Evolutionary conservation across 2,888 invertebrate genomes (phyloP), one percentile per base, ranked within the genome.

Genomic region (Ptilodon capucinus): DNA sequence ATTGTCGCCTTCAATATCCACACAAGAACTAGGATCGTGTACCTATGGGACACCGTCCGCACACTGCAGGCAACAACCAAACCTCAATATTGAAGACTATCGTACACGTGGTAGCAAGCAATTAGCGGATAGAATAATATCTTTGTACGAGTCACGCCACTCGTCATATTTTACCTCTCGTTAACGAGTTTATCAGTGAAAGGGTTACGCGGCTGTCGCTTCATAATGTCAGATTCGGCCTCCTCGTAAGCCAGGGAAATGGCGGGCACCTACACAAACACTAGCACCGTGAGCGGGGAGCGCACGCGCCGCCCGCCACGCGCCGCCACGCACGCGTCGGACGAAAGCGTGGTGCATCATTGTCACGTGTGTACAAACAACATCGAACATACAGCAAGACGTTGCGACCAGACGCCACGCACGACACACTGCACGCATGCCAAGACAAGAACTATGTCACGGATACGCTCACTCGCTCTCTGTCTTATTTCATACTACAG

Each of bases 221-320:
- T 98, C 98, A 98, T 98, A 92, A 98, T 98, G 95, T 98, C 98
- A 92, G 97, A 97, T 94, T 98, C 98, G 91, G 98, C 97, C 93
- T 96, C 96, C 94, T 98, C 98, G 94, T 98, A 98, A 92, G 98
- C 98, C 94, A 98, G 94, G 92, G 98, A 98, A 93, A 98, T 98
- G 93, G 98, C 98, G 92, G 98, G 98, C 93, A 97, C 96, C 97
- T 97, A 93, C 86, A 88, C 90, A 91, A 86, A 91, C 81, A 91
- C 89, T 89, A 92, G 89, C 87, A 76, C 82, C 76, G 86, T 88
- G 90, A 89, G 86, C 85, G 79, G 64, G 52, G 48, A 41, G 52
- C 57, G 54, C 48, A 49, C 60, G 51, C 62, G 57, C 58, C 62
- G 50, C 54, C 40, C 46, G 55, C 60, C 52, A 49, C 60, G 54